Conservation (phyloP, 2,888 invertebrate genomes). For the Eumerus sabulonum region DNA sequence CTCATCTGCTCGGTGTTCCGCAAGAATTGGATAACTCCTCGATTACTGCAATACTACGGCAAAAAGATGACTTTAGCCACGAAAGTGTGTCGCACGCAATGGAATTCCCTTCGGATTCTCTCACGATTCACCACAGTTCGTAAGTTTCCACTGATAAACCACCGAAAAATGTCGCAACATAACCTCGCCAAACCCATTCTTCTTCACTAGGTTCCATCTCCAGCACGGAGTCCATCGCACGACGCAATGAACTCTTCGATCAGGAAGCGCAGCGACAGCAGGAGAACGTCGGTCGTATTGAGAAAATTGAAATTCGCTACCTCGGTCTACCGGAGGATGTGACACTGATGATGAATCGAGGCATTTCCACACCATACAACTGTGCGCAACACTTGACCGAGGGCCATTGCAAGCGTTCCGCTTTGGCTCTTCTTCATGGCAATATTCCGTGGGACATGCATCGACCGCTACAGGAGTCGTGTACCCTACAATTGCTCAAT, state of each 20-base stretch:
- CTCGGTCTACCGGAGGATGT: conserved; percentile 87
- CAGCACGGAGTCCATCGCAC: conserved; percentile 79
- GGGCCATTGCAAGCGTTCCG: conserved; percentile 84
- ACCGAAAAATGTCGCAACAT: background rate
- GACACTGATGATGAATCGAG: conserved; percentile 92
- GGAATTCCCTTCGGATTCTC: conserved; percentile 49
- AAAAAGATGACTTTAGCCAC: conserved; percentile 41
- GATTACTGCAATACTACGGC: background rate
- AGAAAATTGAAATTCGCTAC: conserved; percentile 93
- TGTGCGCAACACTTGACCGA: conserved; percentile 93
- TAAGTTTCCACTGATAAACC: conserved; percentile 29
- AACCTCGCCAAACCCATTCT: conserved; percentile 19
- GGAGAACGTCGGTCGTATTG: conserved; percentile 88
- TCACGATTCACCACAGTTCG: conserved; percentile 45
- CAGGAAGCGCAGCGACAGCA: conserved; percentile 88
- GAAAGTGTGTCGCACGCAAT: conserved; percentile 45
- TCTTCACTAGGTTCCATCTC: conserved; percentile 59
- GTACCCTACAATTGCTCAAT: conserved; percentile 82
- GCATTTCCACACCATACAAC: conserved; percentile 94
- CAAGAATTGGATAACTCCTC: too few relatives aligned
- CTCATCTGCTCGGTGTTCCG: too few relatives aligned
- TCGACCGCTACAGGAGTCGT: conserved; percentile 85
- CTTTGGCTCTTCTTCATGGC: conserved; percentile 89
- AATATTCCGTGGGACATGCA: conserved; percentile 95
- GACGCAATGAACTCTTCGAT: conserved; percentile 86